Evolutionary conservation across 2,797 vertebrate genomes (phyloP).

Genomic region (Hemitrygon akajei): DNA sequence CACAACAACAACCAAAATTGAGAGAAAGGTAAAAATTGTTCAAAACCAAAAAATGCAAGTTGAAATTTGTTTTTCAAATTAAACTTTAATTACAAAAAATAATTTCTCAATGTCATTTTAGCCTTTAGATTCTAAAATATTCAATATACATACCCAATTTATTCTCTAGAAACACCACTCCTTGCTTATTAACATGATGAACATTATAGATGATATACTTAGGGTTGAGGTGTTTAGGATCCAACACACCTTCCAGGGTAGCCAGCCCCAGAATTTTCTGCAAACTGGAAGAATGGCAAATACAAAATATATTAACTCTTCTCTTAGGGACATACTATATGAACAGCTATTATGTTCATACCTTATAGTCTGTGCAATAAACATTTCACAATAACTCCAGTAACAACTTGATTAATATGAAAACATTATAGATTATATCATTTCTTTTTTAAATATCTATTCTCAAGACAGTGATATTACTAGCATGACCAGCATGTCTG

Average conservation of each 20-base stretch:
- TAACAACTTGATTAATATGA: background rate
- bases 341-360: background rate
- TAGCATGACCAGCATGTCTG: no score
- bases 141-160: constrained; percentile 64
- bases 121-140: background rate
- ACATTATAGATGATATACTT: constrained; percentile 84
- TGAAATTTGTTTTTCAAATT: background rate
- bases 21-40: background rate
- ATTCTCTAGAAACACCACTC: constrained; percentile 78
- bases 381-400: background rate
- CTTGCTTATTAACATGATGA: constrained; percentile 79
- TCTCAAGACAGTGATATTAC: no score
- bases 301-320: background rate
- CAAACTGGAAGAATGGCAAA: constrained; percentile 54
- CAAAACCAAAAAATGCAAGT: background rate
- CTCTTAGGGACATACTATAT: background rate
- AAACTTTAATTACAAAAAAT: no score
- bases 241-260: constrained; percentile 77
- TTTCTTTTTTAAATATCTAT: no score
- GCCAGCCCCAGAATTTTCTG: constrained; percentile 77
- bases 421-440: background rate
- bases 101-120: no score
- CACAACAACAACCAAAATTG: background rate
- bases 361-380: background rate
- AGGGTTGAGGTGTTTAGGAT: constrained; percentile 64